Conservation (phyloP, 2,113 vertebrate genomes). For the Hypocryptadius cinnamomeus region DNA sequence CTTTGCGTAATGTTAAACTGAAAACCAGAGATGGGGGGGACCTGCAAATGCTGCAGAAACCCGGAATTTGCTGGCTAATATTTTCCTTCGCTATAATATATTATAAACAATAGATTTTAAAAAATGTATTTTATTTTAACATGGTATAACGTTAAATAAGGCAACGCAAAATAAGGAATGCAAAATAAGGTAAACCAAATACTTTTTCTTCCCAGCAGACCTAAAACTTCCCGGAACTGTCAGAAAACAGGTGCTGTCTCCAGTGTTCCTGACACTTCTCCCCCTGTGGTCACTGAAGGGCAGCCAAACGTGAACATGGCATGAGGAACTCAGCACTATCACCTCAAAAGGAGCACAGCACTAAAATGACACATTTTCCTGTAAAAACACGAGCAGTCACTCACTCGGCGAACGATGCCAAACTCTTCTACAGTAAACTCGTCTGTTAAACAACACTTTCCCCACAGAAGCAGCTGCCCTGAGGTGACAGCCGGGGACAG, state of each 20-base stretch:
- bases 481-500: background rate
- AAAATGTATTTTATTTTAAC: background rate
- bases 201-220: background rate
- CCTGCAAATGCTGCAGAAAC: background rate
- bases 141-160: background rate
- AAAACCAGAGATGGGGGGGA: background rate
- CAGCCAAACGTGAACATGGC: accelerated
- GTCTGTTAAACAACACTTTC: accelerated
- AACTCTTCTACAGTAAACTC: background rate
- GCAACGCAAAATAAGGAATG: background rate
- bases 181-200: background rate
- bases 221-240: background rate
- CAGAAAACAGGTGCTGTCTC: background rate
- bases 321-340: accelerated
- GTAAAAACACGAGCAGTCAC: background rate
- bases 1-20: background rate
- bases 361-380: accelerated
- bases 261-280: background rate
- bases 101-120: background rate
- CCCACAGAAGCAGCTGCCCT: background rate
- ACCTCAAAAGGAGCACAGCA: accelerated
- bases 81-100: background rate
- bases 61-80: background rate
- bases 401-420: background rate
- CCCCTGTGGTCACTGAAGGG: background rate